Evolutionary conservation across 2,113 vertebrate species (phyloP).

Genomic region (Crotalus helleri): DNA sequence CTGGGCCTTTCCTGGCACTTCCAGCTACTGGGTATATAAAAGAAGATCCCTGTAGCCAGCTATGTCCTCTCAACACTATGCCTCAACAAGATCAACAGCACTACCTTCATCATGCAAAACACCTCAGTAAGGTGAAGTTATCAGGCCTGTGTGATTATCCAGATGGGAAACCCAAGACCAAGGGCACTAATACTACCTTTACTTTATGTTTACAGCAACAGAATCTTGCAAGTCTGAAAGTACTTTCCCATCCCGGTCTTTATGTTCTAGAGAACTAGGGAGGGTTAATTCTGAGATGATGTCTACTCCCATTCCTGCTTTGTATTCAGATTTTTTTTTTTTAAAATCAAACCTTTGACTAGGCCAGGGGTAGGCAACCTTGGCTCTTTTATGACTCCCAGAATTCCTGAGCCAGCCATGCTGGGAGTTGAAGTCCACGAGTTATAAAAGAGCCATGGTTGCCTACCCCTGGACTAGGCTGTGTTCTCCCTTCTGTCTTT

Average conservation of each 20-base stretch:
- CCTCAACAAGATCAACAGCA: background rate
- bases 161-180: background rate
- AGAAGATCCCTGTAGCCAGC: background rate
- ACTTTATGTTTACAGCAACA: background rate
- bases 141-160: background rate
- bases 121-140: background rate
- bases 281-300: background rate
- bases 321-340: background rate
- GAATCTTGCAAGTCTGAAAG: background rate
- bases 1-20: background rate
- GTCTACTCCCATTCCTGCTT: background rate
- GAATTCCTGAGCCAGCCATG: too few relatives aligned
- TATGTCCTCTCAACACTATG: background rate
- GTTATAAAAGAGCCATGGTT: too few relatives aligned
- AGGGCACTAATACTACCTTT: background rate
- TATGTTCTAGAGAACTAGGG: background rate
- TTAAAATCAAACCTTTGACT: background rate
- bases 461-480: background rate
- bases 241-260: background rate
- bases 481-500: background rate
- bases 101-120: background rate
- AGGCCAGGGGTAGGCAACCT: background rate
- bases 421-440: too few relatives aligned
- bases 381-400: too few relatives aligned
- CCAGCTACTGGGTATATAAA: background rate